Evolutionary conservation across 2,113 vertebrate genomes (phyloP), one percentile per base, ranked within the genome.

Genomic region (Amphilophus citrinellus): DNA sequence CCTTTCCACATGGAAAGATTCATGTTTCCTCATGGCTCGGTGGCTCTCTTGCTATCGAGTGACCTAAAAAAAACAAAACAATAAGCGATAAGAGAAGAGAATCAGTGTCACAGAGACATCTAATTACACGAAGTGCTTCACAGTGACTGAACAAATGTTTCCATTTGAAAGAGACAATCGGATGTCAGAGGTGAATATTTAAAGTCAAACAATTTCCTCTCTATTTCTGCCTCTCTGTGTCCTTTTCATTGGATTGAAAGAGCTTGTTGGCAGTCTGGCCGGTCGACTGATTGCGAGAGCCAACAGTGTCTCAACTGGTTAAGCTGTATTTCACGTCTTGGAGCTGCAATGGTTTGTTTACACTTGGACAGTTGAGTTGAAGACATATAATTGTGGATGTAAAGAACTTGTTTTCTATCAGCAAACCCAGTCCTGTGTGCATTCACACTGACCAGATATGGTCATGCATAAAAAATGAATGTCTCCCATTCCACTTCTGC

Each of bases 21-120:
- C 81, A 84, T 84, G 84, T 92, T 89, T 88, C 88, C 84, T 73
- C 42, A 56, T 86, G 77, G 86, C 82, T 89, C 65, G 5, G 58
- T 14, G 50, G 79, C 92, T 89, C 87, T 94, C 96, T 95, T 89
- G 98, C 97, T 99, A 99, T 97, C 97, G 97, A n/a, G 97, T 99
- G 73, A 99, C 98, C 98, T 99, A 73, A 92, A 91, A 86, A 95
- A 91, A 79, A 89, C 22, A 82, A 89, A 80, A 89, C 35, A 83
- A 83, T 30, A 27, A 82, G 22, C 76, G 65, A 86, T 68, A 62
- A 88, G 62, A 86, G 32, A 77, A 59, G 50, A 81, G 79, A 87
- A 86, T 85, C 61, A 62, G 62, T 50, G 77, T 75, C 37, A 66
- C 60, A 24, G 50, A 86, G 61, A 88, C 57, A 77, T 77, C 76